Conservation (phyloP, 1,140 invertebrate genomes). For the Sinonovacula constricta region DNA sequence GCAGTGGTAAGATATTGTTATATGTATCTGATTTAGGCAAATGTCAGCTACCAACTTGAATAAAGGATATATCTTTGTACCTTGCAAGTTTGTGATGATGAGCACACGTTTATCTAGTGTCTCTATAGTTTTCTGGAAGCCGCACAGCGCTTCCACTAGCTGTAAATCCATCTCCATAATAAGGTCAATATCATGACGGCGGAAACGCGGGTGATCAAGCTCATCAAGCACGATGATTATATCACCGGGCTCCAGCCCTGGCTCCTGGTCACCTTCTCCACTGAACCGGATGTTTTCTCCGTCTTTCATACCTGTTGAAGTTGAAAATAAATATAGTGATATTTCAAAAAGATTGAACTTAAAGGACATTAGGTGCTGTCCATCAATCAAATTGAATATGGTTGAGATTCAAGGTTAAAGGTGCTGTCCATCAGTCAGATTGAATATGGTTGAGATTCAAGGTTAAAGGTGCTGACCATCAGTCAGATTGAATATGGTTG, state of each 20-base stretch:
- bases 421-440: too few relatives aligned
- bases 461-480: too few relatives aligned
- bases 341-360: too few relatives aligned
- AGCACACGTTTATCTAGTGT: conserved; percentile 96
- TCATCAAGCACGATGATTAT: conserved; percentile 99
- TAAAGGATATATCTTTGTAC: too few relatives aligned
- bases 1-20: too few relatives aligned
- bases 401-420: too few relatives aligned
- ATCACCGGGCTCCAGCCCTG: conserved; percentile 93
- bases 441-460: too few relatives aligned
- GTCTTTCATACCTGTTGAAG: conserved; percentile 88
- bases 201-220: conserved; percentile 90
- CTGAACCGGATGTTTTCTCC: conserved; percentile 96
- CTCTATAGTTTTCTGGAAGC: conserved; percentile 95
- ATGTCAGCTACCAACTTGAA: too few relatives aligned
- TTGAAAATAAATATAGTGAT: not conserved
- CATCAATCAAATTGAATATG: too few relatives aligned
- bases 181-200: conserved; percentile 91
- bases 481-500: too few relatives aligned
- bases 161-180: conserved; percentile 88
- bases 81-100: conserved; percentile 91
- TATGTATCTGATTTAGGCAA: too few relatives aligned
- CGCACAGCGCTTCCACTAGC: conserved; percentile 96
- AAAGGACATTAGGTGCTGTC: too few relatives aligned
- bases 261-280: conserved; percentile 98